Conservation (phyloP, 2,113 vertebrate genomes). For the Crotalus viridis region DNA sequence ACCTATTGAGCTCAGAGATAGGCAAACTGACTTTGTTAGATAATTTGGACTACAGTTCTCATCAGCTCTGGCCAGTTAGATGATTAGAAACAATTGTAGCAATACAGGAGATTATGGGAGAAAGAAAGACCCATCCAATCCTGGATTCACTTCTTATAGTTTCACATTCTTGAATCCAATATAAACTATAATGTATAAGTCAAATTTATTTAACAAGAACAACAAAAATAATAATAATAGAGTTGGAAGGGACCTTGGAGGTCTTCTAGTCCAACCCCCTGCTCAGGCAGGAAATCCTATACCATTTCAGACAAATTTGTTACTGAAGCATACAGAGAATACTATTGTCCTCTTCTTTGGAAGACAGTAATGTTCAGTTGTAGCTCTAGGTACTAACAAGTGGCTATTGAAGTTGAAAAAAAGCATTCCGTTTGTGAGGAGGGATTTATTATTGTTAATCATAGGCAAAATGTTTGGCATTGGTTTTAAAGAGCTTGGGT, state of each 20-base stretch:
- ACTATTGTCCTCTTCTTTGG: neutral
- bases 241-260: no score
- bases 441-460: slow-evolving; percentile 31
- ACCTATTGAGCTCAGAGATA: neutral
- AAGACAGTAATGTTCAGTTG: neutral
- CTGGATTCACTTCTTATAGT: neutral
- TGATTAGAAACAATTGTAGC: neutral
- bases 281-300: no score
- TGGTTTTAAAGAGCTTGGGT: slow-evolving; percentile 29
- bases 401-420: neutral
- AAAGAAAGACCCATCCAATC: neutral
- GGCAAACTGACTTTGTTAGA: neutral
- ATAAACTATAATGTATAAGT: neutral
- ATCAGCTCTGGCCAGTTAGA: neutral
- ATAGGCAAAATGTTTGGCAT: slow-evolving; percentile 50
- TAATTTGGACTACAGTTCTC: neutral
- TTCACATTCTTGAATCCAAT: neutral
- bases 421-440: slow-evolving; percentile 6
- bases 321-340: neutral
- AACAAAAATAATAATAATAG: no score
- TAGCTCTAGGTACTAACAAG: fast-evolving
- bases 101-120: neutral
- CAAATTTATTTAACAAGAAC: no score
- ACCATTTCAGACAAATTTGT: neutral
- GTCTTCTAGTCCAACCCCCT: no score